These are phyloP conservation scores for Dicrostonyx torquatus DNA, from an alignment of 2,797 vertebrate species.

Conservation along the genomic window DNA sequence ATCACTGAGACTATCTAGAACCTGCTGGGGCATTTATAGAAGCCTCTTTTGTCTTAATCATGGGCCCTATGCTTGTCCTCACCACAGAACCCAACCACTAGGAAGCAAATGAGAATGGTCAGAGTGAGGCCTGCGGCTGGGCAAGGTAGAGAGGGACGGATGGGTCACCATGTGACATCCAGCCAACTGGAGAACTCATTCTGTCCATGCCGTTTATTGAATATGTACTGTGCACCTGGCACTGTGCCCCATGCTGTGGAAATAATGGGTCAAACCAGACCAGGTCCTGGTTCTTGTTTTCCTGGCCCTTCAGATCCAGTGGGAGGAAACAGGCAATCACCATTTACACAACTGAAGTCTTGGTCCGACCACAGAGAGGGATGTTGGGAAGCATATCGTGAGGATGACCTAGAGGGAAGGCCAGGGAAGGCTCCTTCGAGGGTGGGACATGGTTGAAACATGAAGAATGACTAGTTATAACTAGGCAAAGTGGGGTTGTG, in stretches of 20 bases:
- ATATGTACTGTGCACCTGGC: background rate
- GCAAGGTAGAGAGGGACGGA: background rate
- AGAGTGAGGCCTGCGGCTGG: background rate
- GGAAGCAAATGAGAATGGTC: background rate
- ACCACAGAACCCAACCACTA: background rate
- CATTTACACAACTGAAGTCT: background rate
- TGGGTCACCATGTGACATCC: background rate
- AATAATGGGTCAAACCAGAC: background rate
- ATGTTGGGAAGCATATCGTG: background rate
- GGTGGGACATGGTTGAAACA: background rate
- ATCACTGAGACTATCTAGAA: background rate
- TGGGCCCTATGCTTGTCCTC: background rate
- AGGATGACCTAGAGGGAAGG: background rate
- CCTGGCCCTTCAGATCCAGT: background rate
- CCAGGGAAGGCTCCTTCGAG: background rate
- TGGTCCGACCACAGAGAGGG: background rate
- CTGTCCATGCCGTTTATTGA: background rate
- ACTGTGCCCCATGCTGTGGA: background rate
- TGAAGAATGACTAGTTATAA: background rate
- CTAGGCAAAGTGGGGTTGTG: background rate
- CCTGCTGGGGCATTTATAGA: background rate
- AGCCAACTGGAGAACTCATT: background rate
- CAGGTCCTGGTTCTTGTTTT: background rate
- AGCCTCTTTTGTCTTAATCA: constrained; percentile 3
- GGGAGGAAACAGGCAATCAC: background rate